Evolutionary conservation across 2,888 invertebrate genomes (phyloP).

Genomic region (Bombyx huttoni): DNA sequence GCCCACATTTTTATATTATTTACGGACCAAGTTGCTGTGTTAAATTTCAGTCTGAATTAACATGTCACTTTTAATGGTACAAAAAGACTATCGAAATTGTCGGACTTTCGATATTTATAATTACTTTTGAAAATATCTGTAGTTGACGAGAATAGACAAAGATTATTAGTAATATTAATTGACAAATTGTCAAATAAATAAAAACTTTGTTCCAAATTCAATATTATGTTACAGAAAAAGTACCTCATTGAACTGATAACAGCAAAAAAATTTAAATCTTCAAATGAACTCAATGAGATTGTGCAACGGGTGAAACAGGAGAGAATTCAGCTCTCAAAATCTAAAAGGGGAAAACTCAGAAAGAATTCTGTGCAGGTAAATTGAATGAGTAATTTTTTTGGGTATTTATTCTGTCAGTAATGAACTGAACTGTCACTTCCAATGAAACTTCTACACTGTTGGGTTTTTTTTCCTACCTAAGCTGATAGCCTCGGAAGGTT

Average conservation of each 20-base stretch:
- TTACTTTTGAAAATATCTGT: too few relatives aligned
- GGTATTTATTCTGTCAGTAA: neutral
- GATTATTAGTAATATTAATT: neutral
- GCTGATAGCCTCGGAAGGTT: too few relatives aligned
- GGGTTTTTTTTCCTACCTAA: too few relatives aligned
- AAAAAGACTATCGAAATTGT: too few relatives aligned
- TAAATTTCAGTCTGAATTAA: too few relatives aligned
- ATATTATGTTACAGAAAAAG: neutral
- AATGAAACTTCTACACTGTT: neutral
- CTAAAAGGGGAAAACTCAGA: slow-evolving; percentile 15
- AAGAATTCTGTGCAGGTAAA: slow-evolving; percentile 24
- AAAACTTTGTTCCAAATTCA: neutral
- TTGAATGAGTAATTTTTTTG: neutral
- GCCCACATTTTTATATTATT: too few relatives aligned
- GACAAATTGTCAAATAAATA: neutral
- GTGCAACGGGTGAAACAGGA: slow-evolving; percentile 31
- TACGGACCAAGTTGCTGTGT: too few relatives aligned
- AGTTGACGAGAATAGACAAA: too few relatives aligned
- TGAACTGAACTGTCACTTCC: too few relatives aligned
- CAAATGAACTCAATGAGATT: slow-evolving; percentile 25
- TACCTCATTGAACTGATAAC: slow-evolving; percentile 38
- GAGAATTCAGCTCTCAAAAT: slow-evolving; percentile 17
- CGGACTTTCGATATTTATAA: too few relatives aligned
- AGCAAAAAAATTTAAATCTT: slow-evolving; percentile 28
- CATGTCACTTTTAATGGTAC: too few relatives aligned